Evolutionary conservation across 2,797 vertebrate genomes (phyloP), one percentile per base, ranked within the genome.

Genomic region (Lacerta viridis): DNA sequence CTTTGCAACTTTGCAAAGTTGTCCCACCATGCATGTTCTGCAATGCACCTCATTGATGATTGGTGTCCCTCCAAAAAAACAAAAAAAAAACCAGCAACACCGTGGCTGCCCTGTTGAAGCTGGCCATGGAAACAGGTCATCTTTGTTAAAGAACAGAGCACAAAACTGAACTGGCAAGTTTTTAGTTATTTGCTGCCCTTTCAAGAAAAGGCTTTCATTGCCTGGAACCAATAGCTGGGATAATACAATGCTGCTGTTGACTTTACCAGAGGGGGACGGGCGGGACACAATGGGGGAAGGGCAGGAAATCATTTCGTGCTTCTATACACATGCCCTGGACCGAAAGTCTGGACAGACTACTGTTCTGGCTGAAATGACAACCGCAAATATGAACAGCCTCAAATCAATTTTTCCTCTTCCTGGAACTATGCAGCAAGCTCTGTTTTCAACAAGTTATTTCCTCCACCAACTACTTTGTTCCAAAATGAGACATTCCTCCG

Each of bases 231-330:
- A 25, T 3, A 27, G 41, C 69, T 82, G 2, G 41, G 15, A 61
- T 55, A 80, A 64, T 39, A 74, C 79, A 74, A 46, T 29, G 46
- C 46, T 18, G 27, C 46, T 64, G 76, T 64, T 64, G 88, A 72
- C 55, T 80, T 86, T 50, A 76, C 7, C 6, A 1, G 10, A 23
- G 1, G 0, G 1, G 2, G 2, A 5, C 5, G 0, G 9, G 20
- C 2, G 71, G 8, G 85, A 68, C 39, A 71, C 8, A 41, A 20
- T 43, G 2, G 20, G 25, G 75, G 83, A 85, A 91, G n/a, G 59
- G 2, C 10, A 25, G 78, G 81, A 89, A 92, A 50, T 89, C 76
- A 29, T 84, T 91, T 90, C 84, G 68, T 90, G 86, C 8, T 88
- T 80, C 91, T 86, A 75, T 3, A 74, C 0, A 0, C 55, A 0